Base-by-base conservation (phyloP, 2,888 invertebrate genomes). In the Macaria liturata region DNA sequence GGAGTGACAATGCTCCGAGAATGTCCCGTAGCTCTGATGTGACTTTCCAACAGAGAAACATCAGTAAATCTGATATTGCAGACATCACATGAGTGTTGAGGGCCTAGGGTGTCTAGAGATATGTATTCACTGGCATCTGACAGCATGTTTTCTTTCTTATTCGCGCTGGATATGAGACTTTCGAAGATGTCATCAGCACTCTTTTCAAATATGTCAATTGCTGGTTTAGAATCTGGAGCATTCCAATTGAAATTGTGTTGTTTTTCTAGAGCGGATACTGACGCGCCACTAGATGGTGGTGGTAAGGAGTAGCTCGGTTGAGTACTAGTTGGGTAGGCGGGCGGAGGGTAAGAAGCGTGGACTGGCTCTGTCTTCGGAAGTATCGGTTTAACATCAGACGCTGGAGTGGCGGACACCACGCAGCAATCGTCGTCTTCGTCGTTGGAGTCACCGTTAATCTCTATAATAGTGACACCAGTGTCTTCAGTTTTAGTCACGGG, bases 51-150 rank as follows among this genome's bases (percentile, higher is more conserved):
- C 37, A 93, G 80, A 0, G 91, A 81, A 46, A 92, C 81, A 62
- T 92, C 92, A 9, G 93, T 93, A 74, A 93, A 94, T 60, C 93
- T 92, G 37, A 93, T 93, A 65, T 93, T 94, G 73, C 94, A 94
- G 2, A 93, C 86, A 6, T 94, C 93, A 72, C 94, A 94, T 0
- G 93, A 92, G 59, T 91, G 93, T 53, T 93, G 93, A 0, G 93
- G 93, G 1, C 94, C 94, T 65, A 94, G 80, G 34, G 92, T 93
- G 60, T 95, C 95, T 61, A 95, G 80, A 0, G 95, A 94, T 64
- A 95, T 94, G 69, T 94, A 95, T 81, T 94, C 94, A 60, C 93
- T 94, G 0, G 85, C 81, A 61, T 91, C 86, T 9, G 87, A 81
- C 61, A 91, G 78, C 53, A 79, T 69, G 49, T 75, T 79, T 66